These are phyloP conservation scores for Meloidogyne floridensis DNA, from an alignment of 1,140 invertebrate species.

Conservation along the genomic window DNA sequence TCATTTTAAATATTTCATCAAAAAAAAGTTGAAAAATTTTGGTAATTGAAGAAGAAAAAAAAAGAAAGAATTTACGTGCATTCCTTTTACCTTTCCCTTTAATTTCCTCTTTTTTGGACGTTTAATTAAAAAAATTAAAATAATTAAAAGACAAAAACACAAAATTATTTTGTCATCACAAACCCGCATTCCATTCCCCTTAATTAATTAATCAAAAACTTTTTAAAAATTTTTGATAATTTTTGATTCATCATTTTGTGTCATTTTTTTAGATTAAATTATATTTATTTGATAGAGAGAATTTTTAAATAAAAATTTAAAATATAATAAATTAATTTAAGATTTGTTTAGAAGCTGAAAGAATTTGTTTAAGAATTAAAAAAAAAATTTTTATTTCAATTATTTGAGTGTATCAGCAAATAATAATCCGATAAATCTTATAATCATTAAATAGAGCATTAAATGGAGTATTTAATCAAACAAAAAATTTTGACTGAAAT, in stretches of 20 bases:
- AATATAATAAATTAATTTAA: not conserved
- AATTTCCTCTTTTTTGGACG: not conserved
- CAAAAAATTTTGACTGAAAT: too few relatives aligned
- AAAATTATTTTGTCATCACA: conserved; percentile 3
- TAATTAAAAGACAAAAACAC: not conserved
- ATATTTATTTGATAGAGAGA: not conserved
- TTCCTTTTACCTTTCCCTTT: not conserved
- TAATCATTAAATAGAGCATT: too few relatives aligned
- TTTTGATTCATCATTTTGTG: not conserved
- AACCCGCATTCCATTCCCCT: not conserved
- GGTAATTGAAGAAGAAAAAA: not conserved
- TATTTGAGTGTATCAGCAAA: too few relatives aligned
- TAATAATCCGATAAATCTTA: too few relatives aligned
- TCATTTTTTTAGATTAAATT: not conserved
- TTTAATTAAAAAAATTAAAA: not conserved
- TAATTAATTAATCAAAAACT: conserved; percentile 4
- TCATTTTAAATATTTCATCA: not conserved
- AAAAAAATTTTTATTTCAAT: too few relatives aligned
- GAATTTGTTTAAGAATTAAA: too few relatives aligned
- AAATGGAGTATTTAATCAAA: too few relatives aligned
- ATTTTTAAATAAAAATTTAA: not conserved
- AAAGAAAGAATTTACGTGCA: not conserved
- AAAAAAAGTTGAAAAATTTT: not conserved
- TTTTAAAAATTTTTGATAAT: not conserved
- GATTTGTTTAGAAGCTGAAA: too few relatives aligned